A percentile compares a stretch with the other conserved stretches of the same genome.
Conservation (phyloP, 2,888 invertebrate species). For the Ochropleura plecta region DNA sequence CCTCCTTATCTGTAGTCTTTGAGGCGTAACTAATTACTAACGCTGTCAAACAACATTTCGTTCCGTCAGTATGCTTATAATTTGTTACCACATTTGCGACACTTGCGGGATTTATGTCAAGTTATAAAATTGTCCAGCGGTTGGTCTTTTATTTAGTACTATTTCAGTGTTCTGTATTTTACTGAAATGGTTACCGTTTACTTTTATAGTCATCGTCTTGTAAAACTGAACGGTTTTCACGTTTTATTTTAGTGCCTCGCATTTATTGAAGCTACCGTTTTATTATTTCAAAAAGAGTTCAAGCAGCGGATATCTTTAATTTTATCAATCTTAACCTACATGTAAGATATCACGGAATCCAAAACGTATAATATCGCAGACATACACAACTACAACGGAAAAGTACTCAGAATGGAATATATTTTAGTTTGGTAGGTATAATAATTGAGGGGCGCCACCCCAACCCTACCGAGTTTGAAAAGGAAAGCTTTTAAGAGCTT, state of each 20-base stretch:
- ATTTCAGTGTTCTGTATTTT: conserved; percentile 61
- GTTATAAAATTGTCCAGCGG: conserved; percentile 62
- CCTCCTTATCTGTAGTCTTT: conserved; percentile 61
- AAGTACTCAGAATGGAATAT: conserved; percentile 79
- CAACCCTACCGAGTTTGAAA: conserved; percentile 85
- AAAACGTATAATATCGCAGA: conserved; percentile 51
- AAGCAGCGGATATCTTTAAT: conserved; percentile 31
- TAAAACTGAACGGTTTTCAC: conserved; percentile 62
- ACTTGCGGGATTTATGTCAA: conserved; percentile 64
- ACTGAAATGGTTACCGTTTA: conserved; percentile 61
- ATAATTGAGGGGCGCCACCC: conserved; percentile 87
- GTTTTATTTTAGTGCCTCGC: conserved; percentile 55
- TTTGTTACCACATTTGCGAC: conserved; percentile 65
- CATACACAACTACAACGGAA: conserved; percentile 68
- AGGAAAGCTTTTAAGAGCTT: conserved; percentile 90
- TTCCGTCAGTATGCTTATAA: conserved; percentile 54
- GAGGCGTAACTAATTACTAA: conserved; percentile 65
- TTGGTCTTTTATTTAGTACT: conserved; percentile 58
- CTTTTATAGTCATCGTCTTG: conserved; percentile 64
- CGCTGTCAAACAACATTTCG: conserved; percentile 60
- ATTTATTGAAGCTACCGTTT: conserved; percentile 57
- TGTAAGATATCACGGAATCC: conserved; percentile 16
- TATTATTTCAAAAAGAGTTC: conserved; percentile 53
- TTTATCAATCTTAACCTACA: conserved; percentile 28
- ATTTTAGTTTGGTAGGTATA: conserved; percentile 85